phyloP scores from a whole-genome alignment of 1,140 invertebrate species.

The Theocolax elegans region DNA sequence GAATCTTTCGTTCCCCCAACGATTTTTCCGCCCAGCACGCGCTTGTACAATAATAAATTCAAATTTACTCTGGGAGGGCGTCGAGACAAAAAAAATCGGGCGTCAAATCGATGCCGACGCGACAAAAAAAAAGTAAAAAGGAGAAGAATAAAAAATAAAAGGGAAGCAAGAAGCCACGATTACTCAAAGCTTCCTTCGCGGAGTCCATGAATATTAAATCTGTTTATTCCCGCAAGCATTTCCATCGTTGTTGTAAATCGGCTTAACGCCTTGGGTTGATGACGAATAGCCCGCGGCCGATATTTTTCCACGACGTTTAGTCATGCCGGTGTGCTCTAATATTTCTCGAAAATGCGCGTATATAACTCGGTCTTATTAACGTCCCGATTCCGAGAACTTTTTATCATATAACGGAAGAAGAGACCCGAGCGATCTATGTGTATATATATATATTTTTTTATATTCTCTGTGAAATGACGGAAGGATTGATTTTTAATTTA shows the following conservation, averaged over 20 bases:
- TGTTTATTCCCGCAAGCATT: slow-evolving; percentile 27
- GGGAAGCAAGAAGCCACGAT: slow-evolving; percentile 14
- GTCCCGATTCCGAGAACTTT: too few relatives aligned
- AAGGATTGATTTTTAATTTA: too few relatives aligned
- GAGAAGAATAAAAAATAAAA: slow-evolving; percentile 5
- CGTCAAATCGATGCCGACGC: slow-evolving; percentile 7
- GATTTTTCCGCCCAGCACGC: neutral
- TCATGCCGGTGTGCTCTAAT: slow-evolving; percentile 12
- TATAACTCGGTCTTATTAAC: neutral
- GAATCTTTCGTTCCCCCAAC: neutral
- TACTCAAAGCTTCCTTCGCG: slow-evolving; percentile 8
- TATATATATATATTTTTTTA: too few relatives aligned
- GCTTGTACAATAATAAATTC: neutral
- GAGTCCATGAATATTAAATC: slow-evolving; percentile 37
- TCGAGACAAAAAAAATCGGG: slow-evolving; percentile 9
- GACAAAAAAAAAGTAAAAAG: too few relatives aligned
- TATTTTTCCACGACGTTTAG: slow-evolving; percentile 10
- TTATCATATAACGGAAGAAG: too few relatives aligned
- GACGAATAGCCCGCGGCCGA: slow-evolving; percentile 10
- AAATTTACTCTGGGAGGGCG: neutral
- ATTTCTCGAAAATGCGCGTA: neutral
- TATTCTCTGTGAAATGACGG: too few relatives aligned
- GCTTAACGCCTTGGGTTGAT: slow-evolving; percentile 13
- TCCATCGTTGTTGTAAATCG: slow-evolving; percentile 24
- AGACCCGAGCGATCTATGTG: too few relatives aligned